A percentile compares a stretch with the other conserved stretches of the same genome.
These are phyloP conservation scores for Gobio gobio DNA, from an alignment of 2,113 vertebrate genomes.

Conservation along the genomic window DNA sequence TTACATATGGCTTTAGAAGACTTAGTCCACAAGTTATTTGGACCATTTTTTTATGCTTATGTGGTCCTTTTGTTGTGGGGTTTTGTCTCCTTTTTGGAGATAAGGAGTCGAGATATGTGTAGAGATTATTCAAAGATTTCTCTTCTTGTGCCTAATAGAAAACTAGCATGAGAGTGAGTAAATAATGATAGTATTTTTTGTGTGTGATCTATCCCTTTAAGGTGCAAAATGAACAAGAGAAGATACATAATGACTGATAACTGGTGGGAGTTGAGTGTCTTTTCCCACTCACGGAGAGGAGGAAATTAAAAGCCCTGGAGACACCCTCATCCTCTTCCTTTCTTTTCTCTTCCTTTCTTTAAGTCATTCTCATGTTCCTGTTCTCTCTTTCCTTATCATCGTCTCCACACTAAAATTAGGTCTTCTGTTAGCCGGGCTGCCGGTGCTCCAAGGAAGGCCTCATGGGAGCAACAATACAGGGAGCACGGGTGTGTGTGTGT, in stretches of 20 bases:
- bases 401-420: constrained; percentile 59
- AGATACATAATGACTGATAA: constrained; percentile 10
- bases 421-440: constrained; percentile 53
- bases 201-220: constrained; percentile 12
- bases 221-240: not conserved
- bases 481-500: constrained; percentile 21
- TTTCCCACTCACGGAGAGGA: constrained; percentile 12
- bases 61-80: not conserved
- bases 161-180: not conserved
- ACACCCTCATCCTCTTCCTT: constrained; percentile 32
- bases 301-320: constrained; percentile 39
- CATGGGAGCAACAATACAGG: constrained; percentile 38
- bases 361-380: constrained; percentile 40
- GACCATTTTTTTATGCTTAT: not conserved
- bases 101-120: not conserved
- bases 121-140: not conserved
- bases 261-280: constrained; percentile 25
- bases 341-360: constrained; percentile 17
- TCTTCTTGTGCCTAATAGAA: too few species aligned
- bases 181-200: not conserved
- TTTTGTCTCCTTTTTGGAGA: not conserved
- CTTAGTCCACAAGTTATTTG: not conserved
- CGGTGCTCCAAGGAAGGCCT: constrained; percentile 44
- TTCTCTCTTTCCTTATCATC: constrained; percentile 43
- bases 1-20: not conserved